These are phyloP conservation scores for Cotesia vestalis DNA, from an alignment of 1,140 invertebrate species.

Conservation along the genomic window DNA sequence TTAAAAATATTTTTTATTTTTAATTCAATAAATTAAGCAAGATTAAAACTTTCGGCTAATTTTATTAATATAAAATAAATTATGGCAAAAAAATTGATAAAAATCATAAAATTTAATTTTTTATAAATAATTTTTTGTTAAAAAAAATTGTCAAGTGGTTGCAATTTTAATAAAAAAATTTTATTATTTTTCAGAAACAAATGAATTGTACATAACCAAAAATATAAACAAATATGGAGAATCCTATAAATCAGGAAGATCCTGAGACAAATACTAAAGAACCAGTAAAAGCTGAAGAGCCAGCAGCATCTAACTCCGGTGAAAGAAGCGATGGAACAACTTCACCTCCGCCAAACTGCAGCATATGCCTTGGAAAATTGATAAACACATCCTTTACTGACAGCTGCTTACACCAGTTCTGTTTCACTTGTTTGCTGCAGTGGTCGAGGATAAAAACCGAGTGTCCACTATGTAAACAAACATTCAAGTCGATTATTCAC, in stretches of 20 bases:
- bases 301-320: conserved; percentile 47
- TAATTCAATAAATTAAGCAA: too few species aligned
- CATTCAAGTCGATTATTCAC: conserved; percentile 90
- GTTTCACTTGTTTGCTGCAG: conserved; percentile 89
- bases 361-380: conserved; percentile 88
- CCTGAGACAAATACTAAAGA: conserved; percentile 42
- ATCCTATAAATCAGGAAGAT: conserved; percentile 11
- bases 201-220: background rate
- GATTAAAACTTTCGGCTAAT: too few species aligned
- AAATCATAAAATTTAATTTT: too few species aligned
- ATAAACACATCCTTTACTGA: conserved; percentile 91
- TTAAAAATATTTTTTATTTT: too few species aligned
- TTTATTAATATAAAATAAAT: too few species aligned
- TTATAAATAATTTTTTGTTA: too few species aligned
- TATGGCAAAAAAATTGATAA: too few species aligned
- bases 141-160: too few species aligned
- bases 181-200: conserved; percentile 1
- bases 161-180: too few species aligned
- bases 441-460: conserved; percentile 96
- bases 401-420: conserved; percentile 92
- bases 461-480: conserved; percentile 93
- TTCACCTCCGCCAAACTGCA: conserved; percentile 85
- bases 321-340: conserved; percentile 61
- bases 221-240: conserved; percentile 22
- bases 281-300: conserved; percentile 52